Evolutionary conservation across 2,797 vertebrate genomes (phyloP).

Genomic region (Tarsius wallacei): DNA sequence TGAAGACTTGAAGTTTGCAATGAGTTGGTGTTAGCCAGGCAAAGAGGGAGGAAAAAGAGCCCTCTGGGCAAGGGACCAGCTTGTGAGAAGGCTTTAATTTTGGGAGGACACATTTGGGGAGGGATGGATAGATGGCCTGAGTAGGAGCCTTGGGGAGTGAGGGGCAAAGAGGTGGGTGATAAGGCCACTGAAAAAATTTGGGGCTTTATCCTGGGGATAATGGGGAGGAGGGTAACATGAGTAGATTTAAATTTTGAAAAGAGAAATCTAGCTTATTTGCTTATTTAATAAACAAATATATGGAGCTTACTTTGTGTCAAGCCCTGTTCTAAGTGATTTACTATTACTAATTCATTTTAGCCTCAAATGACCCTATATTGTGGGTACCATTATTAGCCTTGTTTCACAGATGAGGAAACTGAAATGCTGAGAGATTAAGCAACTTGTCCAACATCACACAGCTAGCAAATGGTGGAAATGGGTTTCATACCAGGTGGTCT

Average conservation of each 20-base stretch:
- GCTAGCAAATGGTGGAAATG: not conserved
- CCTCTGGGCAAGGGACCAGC: not conserved
- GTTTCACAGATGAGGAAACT: not conserved
- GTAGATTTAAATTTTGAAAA: constrained; percentile 28
- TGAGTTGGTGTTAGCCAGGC: not conserved
- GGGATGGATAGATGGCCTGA: not conserved
- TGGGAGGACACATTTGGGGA: not conserved
- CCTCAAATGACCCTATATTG: not conserved
- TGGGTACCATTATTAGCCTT: not conserved
- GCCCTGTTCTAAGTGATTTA: not conserved
- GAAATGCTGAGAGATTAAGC: not conserved
- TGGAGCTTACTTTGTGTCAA: not conserved
- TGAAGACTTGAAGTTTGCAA: not conserved
- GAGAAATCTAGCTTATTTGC: not conserved
- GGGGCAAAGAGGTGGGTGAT: not conserved
- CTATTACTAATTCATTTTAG: not conserved
- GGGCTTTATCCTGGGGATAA: not conserved
- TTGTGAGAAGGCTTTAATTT: not conserved
- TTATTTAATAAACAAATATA: not conserved
- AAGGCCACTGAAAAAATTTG: not conserved
- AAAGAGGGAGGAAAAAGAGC: not conserved
- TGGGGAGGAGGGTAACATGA: not conserved
- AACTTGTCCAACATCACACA: not conserved
- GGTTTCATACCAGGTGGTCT: not conserved
- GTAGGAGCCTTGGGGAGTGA: not conserved